A percentile compares a stretch with the other conserved stretches of the same genome.
phyloP scores from a whole-genome alignment of 2,888 invertebrate genomes.

The Nymphalis urticae region DNA sequence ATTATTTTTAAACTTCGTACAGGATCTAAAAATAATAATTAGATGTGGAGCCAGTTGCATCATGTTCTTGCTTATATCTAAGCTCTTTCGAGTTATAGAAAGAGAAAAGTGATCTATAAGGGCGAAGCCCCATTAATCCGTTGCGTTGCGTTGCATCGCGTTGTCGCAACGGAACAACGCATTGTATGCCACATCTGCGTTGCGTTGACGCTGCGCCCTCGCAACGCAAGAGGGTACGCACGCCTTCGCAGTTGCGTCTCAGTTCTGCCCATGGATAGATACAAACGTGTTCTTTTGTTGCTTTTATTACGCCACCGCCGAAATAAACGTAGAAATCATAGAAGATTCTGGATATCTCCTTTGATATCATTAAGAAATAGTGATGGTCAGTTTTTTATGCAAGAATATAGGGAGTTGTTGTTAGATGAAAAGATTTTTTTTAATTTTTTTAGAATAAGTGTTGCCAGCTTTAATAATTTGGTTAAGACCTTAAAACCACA shows the following conservation, averaged over 20 bases:
- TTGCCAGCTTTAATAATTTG: neutral
- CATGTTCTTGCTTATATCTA: too few relatives aligned
- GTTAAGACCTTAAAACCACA: slow-evolving; percentile 31
- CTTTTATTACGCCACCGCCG: slow-evolving; percentile 44
- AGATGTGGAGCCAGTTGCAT: too few relatives aligned
- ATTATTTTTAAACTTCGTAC: too few relatives aligned
- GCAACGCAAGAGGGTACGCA: slow-evolving; percentile 4
- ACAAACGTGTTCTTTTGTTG: slow-evolving; percentile 41
- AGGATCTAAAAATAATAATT: too few relatives aligned
- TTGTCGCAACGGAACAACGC: slow-evolving; percentile 40
- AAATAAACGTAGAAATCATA: slow-evolving; percentile 42
- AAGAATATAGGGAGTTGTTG: slow-evolving; percentile 42
- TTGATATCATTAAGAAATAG: slow-evolving; percentile 38
- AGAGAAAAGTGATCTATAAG: too few relatives aligned
- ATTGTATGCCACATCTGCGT: slow-evolving; percentile 39
- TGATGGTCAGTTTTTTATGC: slow-evolving; percentile 41
- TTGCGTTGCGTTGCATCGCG: slow-evolving; percentile 34
- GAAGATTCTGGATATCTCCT: slow-evolving; percentile 42
- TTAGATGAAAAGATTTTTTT: slow-evolving; percentile 38
- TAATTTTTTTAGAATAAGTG: slow-evolving; percentile 6
- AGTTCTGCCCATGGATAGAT: slow-evolving; percentile 36
- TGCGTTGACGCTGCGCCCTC: slow-evolving; percentile 23
- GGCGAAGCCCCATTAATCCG: neutral
- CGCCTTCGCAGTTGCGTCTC: slow-evolving; percentile 5
- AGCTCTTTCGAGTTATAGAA: too few relatives aligned